These are phyloP conservation scores for Seriola dumerili DNA, from an alignment of 2,113 vertebrate species.

Conservation along the genomic window DNA sequence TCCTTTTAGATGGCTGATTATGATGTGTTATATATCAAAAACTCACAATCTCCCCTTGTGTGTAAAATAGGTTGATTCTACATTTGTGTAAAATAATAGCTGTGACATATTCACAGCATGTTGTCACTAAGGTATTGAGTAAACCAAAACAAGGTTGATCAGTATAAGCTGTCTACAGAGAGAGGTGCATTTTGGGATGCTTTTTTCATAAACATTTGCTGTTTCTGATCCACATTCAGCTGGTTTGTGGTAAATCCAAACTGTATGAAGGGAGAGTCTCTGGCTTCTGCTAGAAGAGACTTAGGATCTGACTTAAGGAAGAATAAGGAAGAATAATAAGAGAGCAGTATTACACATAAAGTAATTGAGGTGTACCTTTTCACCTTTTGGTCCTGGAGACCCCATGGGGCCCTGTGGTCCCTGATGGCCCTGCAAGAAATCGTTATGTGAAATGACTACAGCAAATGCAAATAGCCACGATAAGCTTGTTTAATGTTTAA, in stretches of 20 bases:
- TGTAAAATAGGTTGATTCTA: not conserved
- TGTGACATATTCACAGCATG: not conserved
- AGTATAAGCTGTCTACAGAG: constrained; percentile 11
- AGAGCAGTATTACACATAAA: constrained; percentile 33
- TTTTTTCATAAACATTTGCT: not conserved
- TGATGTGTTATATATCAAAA: not conserved
- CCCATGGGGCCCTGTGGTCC: constrained; percentile 91
- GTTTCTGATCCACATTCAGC: not conserved
- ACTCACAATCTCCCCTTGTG: not conserved
- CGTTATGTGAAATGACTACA: not conserved
- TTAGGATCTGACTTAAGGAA: not conserved
- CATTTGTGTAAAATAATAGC: not conserved
- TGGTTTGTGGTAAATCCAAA: not conserved
- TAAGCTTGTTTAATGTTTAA: not conserved
- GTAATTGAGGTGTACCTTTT: constrained; percentile 89
- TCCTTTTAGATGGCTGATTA: not conserved
- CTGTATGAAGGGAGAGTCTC: not conserved
- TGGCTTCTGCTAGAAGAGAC: not conserved
- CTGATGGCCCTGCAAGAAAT: constrained; percentile 88
- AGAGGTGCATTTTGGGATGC: constrained; percentile 4
- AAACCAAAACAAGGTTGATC: not conserved
- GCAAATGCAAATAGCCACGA: not conserved
- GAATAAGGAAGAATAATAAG: not conserved
- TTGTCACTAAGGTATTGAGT: not conserved
- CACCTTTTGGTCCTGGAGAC: constrained; percentile 92